These are phyloP conservation scores for Anguilla obscura DNA, from an alignment of 2,797 vertebrate species.

Conservation along the genomic window DNA sequence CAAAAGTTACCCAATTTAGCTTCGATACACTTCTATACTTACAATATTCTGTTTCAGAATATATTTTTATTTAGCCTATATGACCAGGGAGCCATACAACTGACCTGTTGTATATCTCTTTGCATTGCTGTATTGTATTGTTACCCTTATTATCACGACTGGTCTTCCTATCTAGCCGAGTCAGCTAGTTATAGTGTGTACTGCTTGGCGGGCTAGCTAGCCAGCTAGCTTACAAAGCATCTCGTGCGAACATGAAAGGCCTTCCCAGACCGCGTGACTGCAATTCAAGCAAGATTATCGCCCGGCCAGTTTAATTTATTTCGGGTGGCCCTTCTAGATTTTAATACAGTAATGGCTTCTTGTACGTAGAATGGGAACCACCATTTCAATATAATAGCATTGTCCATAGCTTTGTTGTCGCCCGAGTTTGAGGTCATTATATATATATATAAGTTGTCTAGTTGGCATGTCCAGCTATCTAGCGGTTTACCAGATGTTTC, in stretches of 20 bases:
- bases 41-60: not conserved
- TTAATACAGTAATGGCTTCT: not conserved
- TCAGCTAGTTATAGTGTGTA: not conserved
- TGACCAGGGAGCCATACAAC: not conserved
- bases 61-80: not conserved
- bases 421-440: not conserved
- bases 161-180: not conserved
- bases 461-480: not conserved
- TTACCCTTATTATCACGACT: not conserved
- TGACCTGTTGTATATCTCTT: conserved; percentile 3
- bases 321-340: not conserved
- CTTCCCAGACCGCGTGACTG: not conserved
- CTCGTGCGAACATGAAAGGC: not conserved
- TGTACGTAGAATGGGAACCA: not conserved
- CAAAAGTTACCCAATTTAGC: not conserved
- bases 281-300: not conserved
- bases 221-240: not conserved
- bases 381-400: not conserved
- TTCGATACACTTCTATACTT: not conserved
- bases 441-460: too few relatives aligned
- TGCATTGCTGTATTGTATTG: not conserved
- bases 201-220: not conserved
- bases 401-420: not conserved
- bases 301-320: not conserved
- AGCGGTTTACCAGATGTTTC: not conserved